Conservation (phyloP, 2,888 invertebrate genomes). For the Napeogenes sylphis region DNA sequence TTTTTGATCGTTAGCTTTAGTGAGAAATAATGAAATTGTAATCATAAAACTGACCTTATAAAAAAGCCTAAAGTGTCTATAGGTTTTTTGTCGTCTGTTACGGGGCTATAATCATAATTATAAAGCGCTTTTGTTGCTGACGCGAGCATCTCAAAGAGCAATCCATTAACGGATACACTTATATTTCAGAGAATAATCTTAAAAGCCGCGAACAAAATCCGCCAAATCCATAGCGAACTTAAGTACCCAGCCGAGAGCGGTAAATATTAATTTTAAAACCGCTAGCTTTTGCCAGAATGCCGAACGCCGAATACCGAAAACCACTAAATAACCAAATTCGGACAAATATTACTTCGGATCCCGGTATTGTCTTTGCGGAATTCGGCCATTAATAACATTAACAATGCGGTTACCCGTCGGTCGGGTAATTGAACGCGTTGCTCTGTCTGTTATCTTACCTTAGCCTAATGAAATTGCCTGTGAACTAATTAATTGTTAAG, state of each 20-base stretch:
- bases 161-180: conserved; percentile 14
- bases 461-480: conserved; percentile 55
- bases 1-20: background rate
- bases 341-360: conserved; percentile 36
- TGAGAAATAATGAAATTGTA: background rate
- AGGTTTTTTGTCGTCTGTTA: background rate
- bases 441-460: conserved; percentile 54
- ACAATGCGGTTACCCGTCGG: conserved; percentile 52
- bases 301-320: conserved; percentile 12
- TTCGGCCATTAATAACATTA: conserved; percentile 61
- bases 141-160: conserved; percentile 9
- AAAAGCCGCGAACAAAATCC: conserved; percentile 26
- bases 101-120: background rate
- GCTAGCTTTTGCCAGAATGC: conserved; percentile 16
- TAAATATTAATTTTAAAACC: conserved; percentile 40
- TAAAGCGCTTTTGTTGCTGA: conserved; percentile 5
- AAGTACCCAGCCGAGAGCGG: conserved; percentile 23
- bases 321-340: conserved; percentile 26
- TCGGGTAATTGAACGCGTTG: conserved; percentile 52
- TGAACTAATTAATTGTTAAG: conserved; percentile 49
- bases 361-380: conserved; percentile 53
- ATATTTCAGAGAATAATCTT: conserved; percentile 20
- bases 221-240: conserved; percentile 27
- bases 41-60: background rate
- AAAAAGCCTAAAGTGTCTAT: background rate